Evolutionary conservation across 2,888 invertebrate species (phyloP).

Genomic region (Drosophila neonasuta): DNA sequence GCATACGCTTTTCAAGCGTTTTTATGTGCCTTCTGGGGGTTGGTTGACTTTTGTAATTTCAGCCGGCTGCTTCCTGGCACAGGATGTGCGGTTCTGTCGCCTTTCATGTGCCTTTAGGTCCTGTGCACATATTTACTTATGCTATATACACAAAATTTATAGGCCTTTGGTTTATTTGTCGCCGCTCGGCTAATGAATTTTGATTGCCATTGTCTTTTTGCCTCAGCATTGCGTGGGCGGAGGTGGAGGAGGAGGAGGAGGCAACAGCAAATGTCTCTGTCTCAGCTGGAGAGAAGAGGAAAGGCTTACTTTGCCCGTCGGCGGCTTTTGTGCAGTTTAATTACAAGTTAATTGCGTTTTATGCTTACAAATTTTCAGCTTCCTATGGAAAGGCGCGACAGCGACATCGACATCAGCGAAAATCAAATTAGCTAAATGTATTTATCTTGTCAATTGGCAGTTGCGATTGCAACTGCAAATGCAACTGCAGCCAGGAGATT

Average conservation of each 20-base stretch:
- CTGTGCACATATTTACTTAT: slow-evolving; percentile 60
- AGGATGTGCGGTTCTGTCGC: slow-evolving; percentile 77
- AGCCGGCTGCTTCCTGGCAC: slow-evolving; percentile 77
- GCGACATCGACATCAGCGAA: slow-evolving; percentile 40
- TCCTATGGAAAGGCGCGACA: slow-evolving; percentile 49
- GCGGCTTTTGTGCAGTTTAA: slow-evolving; percentile 68
- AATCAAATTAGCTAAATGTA: slow-evolving; percentile 78
- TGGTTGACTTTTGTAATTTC: slow-evolving; percentile 73
- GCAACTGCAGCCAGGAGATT: slow-evolving; percentile 28
- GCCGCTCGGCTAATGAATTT: slow-evolving; percentile 73
- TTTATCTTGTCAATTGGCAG: slow-evolving; percentile 79
- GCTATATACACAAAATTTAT: slow-evolving; percentile 45
- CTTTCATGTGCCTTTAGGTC: slow-evolving; percentile 55
- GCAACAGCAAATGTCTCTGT: neutral
- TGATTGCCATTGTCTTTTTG: slow-evolving; percentile 66
- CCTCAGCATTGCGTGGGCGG: slow-evolving; percentile 15
- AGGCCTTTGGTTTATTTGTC: slow-evolving; percentile 73
- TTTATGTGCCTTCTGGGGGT: slow-evolving; percentile 73
- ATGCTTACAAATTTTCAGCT: slow-evolving; percentile 70
- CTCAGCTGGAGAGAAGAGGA: slow-evolving; percentile 8
- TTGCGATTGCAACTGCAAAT: slow-evolving; percentile 50
- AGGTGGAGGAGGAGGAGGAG: slow-evolving; percentile 8
- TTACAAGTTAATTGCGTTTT: slow-evolving; percentile 76
- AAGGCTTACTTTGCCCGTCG: slow-evolving; percentile 29
- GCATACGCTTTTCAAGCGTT: slow-evolving; percentile 75